These are phyloP conservation scores for Cygnus atratus DNA, from an alignment of 2,113 vertebrate species.

Conservation along the genomic window DNA sequence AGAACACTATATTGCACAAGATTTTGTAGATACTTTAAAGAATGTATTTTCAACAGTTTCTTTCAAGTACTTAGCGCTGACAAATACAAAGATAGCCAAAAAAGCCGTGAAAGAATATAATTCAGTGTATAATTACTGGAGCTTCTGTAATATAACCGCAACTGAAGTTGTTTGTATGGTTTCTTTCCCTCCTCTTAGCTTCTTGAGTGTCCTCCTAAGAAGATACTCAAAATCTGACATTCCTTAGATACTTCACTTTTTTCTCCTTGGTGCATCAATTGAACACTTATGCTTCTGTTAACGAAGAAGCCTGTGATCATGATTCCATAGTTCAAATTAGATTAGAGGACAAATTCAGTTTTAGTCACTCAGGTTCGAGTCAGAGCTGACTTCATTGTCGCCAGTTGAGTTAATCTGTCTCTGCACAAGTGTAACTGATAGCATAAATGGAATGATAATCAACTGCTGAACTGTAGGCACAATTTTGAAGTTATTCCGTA, in stretches of 20 bases:
- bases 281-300: not conserved
- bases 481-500: not conserved
- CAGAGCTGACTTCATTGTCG: not conserved
- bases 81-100: constrained; percentile 20
- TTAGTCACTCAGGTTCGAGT: not conserved
- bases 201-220: constrained; percentile 6
- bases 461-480: not conserved
- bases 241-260: constrained; percentile 2
- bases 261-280: not conserved
- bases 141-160: not conserved
- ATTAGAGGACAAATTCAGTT: not conserved
- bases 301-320: not conserved
- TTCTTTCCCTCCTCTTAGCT: not conserved
- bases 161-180: not conserved
- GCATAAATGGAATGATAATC: not conserved
- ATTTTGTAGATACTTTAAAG: constrained; percentile 28
- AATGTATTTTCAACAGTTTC: constrained; percentile 10
- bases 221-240: constrained; percentile 10
- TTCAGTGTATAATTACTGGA: constrained; percentile 33
- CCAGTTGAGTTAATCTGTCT: not conserved
- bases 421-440: not conserved
- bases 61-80: constrained; percentile 36
- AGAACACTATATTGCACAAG: not conserved
- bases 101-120: constrained; percentile 16
- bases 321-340: not conserved